Evolutionary conservation across 2,113 vertebrate species (phyloP), one percentile per base, ranked within the genome.

Genomic region (Nesogale talazaci): DNA sequence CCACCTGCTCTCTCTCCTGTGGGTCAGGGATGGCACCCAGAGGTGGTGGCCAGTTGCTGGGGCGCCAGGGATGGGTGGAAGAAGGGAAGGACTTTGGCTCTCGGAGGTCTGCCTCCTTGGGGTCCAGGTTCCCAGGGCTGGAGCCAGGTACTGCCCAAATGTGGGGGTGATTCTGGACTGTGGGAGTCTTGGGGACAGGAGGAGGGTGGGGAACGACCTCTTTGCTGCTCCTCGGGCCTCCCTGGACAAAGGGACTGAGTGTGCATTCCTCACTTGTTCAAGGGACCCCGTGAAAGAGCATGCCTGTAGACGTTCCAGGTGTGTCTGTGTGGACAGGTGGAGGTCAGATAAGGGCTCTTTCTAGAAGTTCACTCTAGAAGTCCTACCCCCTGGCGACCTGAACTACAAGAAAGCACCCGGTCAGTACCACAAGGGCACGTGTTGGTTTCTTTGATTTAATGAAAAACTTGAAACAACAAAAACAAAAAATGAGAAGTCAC

Each of bases 391-490:
- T 82, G 7, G 31, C 36, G 29, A 77, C 83, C 57, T 23, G 72
- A 69, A 36, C 46, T 63, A 87, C 34, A 89, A n/a, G 61, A 87
- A 86, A 86, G 77, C 69, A 88, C 59, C 76, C 91, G 88, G 38
- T 93, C 76, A 56, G 83, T 89, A 82, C 34, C 86, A 95, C 46
- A 52, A 52, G 46, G n/a, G 46, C 10, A 52, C 10, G 46, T 46
- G 0, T 90, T 90, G 67, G 90, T 88, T 96, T 88, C 74, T 84
- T 94, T 83, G 40, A 92, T 97, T 96, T 97, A 97, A 96, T 97
- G 93, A 96, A 83, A 96, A 96, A 95, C 70, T 84, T 86, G 10
- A 61, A 82, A 93, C 93, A 93, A 76, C 34, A n/a, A 52, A 57
- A 19, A 15, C n/a, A n/a, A 1, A 27, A 23, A 90, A 59, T 69